Evolutionary conservation across 2,888 invertebrate genomes (phyloP), one percentile per base, ranked within the genome.

Genomic region (Latrodectus elegans): DNA sequence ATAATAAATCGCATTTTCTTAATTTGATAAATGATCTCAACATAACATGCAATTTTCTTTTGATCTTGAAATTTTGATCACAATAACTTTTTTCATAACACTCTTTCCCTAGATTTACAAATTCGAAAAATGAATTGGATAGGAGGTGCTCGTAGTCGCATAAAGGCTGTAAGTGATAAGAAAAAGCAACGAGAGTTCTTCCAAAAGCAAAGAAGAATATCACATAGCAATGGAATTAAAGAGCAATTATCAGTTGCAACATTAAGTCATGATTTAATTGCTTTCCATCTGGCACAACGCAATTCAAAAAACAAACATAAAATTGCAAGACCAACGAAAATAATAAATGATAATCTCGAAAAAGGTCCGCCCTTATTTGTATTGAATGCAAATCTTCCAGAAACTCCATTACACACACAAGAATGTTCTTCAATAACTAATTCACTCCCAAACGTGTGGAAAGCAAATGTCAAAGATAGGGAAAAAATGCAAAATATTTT

Each of bases 101-200:
- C 22, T 22, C 22, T 22, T 22, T 22, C 22, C 1, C 22, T 55
- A 55, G 15, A 55, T 15, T 55, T 11, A 55, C 55, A 3, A 55
- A 55, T 55, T 55, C 55, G 15, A 55, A 15, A 55, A 55, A 84
- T 84, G 84, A 84, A 84, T 78, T 84, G 84, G 84, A 71, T 84
- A 64, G 84, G 84, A 65, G 84, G 84, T 22, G 84, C 84, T 73
- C 26, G 84, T 4, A 84, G 22, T 72, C 60, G 84, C 38, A 26
- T 84, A 11, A 77, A 73, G 53, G 72, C 65, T n/a, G 64, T 11
- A 14, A 77, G 49, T 67, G 77, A 77, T 4, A 65, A 77, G 53
- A 84, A 84, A n/a, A 84, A 77, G 55, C 84, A 84, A 67, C 26
- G 55, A 67, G 84, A 84, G 15, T 84, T 84, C 17, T 84, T 84